Conservation (phyloP, 2,113 vertebrate genomes). For the Reinhardtius hippoglossoides region DNA sequence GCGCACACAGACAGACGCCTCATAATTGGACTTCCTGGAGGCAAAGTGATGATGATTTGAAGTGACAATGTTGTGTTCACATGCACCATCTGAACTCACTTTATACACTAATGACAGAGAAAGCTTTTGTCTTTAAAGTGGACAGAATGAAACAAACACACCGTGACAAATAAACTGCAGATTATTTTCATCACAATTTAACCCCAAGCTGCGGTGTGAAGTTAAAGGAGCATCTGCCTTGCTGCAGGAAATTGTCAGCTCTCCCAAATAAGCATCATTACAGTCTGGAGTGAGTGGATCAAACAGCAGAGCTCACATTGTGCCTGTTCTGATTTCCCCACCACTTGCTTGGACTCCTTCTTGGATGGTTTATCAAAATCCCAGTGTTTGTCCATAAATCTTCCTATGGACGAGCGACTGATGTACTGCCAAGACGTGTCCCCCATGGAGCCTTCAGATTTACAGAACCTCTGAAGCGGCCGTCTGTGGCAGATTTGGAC, state of each 20-base stretch:
- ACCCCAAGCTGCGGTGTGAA: neutral
- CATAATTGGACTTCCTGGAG: constrained; percentile 51
- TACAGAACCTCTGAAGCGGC: constrained; percentile 17
- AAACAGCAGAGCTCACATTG: neutral
- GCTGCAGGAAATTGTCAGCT: neutral
- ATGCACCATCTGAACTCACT: neutral
- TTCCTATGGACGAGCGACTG: neutral
- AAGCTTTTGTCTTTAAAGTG: neutral
- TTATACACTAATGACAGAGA: neutral
- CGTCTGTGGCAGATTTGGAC: constrained; percentile 23
- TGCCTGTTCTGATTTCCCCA: neutral
- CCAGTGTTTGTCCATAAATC: constrained; percentile 25
- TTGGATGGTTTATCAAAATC: constrained; percentile 11
- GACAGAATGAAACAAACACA: neutral
- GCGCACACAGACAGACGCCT: constrained; percentile 6
- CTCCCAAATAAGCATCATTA: neutral
- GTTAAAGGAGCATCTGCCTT: neutral
- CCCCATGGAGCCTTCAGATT: constrained; percentile 2
- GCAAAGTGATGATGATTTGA: constrained; percentile 12
- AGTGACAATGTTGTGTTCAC: constrained; percentile 21
- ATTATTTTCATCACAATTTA: neutral
- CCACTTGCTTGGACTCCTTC: neutral
- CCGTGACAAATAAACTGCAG: neutral
- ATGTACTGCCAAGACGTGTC: constrained; percentile 20
- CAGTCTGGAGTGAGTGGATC: neutral